phyloP scores from a whole-genome alignment of 1,140 invertebrate genomes.

The Armadillidium nasatum region DNA sequence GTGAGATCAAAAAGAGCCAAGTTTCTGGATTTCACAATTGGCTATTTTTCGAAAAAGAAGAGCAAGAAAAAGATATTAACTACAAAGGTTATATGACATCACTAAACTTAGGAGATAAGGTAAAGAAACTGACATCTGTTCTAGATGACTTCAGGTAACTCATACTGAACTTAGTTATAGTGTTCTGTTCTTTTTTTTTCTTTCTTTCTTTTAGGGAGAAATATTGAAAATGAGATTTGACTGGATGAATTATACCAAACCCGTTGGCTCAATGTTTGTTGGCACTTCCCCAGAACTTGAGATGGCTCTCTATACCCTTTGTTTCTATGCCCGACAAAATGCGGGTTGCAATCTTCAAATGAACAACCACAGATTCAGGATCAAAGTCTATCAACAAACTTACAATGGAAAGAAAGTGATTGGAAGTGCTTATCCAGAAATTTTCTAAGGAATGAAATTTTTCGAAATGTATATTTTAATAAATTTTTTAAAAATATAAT shows the following conservation, averaged over 20 bases:
- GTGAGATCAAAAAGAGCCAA: conserved; percentile 70
- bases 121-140: background rate
- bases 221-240: conserved; percentile 66
- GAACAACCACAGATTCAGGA: conserved; percentile 59
- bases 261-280: conserved; percentile 74
- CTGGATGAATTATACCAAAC: conserved; percentile 69
- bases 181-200: conserved; percentile 47
- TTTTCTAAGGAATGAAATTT: conserved; percentile 46
- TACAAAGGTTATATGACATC: conserved; percentile 77
- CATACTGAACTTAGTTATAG: conserved; percentile 46
- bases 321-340: conserved; percentile 67
- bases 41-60: conserved; percentile 73
- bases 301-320: conserved; percentile 85
- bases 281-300: conserved; percentile 90
- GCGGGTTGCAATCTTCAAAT: conserved; percentile 66
- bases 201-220: conserved; percentile 27
- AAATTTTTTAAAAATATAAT: too few relatives aligned
- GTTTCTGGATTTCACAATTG: conserved; percentile 80
- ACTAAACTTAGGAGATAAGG: conserved; percentile 36
- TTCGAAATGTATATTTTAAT: too few relatives aligned
- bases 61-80: conserved; percentile 61
- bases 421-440: conserved; percentile 72
- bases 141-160: background rate
- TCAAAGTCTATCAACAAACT: conserved; percentile 66
- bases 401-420: conserved; percentile 69